phyloP scores from a whole-genome alignment of 2,797 vertebrate genomes.

The Epinephelus awoara region DNA sequence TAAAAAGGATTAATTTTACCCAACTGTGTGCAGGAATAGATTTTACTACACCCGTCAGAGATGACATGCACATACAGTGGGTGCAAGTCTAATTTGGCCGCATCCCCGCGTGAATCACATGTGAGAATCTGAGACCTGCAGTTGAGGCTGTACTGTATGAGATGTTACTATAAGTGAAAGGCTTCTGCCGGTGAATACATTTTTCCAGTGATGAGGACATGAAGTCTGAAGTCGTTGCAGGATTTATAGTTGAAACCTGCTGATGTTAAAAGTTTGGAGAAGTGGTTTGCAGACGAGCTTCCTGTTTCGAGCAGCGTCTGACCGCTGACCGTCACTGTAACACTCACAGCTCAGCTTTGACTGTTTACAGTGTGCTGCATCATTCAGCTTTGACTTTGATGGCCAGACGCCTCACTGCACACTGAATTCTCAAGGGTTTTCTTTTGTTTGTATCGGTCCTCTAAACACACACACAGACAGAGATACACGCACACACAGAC shows the following conservation, averaged over 20 bases:
- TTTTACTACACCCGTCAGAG: background rate
- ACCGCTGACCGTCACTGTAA: background rate
- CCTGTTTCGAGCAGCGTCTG: constrained; percentile 33
- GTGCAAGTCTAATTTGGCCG: no score
- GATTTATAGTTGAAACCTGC: constrained; percentile 18
- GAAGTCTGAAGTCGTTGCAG: background rate
- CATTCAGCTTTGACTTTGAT: background rate
- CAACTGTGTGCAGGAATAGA: background rate
- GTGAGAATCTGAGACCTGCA: no score
- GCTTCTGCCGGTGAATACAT: background rate
- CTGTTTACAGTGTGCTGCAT: constrained; percentile 13
- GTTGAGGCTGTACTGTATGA: no score
- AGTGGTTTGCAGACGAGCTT: constrained; percentile 44
- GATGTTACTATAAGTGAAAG: background rate
- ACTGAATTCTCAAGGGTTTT: constrained; percentile 1
- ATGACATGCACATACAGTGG: no score
- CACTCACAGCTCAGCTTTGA: constrained; percentile 1
- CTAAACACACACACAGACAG: background rate
- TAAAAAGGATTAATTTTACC: no score
- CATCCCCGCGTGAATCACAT: no score
- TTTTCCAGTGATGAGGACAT: background rate
- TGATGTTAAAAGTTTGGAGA: constrained; percentile 41
- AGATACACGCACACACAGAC: background rate
- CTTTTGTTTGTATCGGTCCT: background rate
- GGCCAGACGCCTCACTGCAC: background rate